These are phyloP conservation scores for Crepidodera aurea DNA, from an alignment of 2,888 invertebrate species.

Conservation along the genomic window DNA sequence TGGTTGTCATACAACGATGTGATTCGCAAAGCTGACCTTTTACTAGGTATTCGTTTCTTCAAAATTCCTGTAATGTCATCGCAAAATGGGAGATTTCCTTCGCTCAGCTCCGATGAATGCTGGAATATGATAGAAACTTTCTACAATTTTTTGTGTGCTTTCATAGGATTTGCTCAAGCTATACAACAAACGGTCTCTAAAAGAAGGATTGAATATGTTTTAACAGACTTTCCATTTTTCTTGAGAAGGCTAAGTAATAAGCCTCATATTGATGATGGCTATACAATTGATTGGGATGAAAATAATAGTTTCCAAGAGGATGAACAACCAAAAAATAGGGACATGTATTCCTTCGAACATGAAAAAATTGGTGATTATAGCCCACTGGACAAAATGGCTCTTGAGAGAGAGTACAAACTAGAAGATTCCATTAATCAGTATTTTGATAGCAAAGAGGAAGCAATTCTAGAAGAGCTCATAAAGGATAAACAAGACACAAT, in stretches of 20 bases:
- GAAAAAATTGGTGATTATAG: neutral
- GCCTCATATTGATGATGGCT: neutral
- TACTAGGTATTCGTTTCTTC: neutral
- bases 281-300: neutral
- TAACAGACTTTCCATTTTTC: conserved; percentile 5
- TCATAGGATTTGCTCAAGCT: neutral
- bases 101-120: neutral
- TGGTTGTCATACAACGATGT: neutral
- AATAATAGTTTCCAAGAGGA: neutral
- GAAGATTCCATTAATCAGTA: neutral
- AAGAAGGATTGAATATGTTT: neutral
- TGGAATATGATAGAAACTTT: conserved; percentile 2
- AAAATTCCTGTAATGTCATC: conserved; percentile 1
- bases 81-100: neutral
- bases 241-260: neutral
- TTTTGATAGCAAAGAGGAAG: neutral
- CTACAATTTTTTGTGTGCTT: neutral
- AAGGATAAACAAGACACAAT: neutral
- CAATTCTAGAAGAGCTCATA: neutral
- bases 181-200: neutral
- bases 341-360: neutral
- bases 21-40: neutral
- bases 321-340: conserved; percentile 1
- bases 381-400: neutral
- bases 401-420: neutral